These are phyloP conservation scores for Pelodiscus sinensis DNA, from an alignment of 2,113 vertebrate genomes.

Conservation along the genomic window DNA sequence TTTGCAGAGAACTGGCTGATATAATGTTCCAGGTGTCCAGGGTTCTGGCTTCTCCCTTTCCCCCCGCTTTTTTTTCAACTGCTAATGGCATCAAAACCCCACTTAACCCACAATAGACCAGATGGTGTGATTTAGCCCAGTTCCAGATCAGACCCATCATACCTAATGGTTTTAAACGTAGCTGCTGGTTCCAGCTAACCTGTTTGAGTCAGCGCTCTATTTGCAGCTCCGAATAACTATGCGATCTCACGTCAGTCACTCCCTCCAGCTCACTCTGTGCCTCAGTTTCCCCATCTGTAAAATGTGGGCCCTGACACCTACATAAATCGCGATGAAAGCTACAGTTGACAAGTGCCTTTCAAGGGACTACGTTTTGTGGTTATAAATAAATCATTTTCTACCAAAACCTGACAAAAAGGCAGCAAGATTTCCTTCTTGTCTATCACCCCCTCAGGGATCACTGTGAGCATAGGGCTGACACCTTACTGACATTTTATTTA, in stretches of 20 bases:
- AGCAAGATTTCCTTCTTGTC: neutral
- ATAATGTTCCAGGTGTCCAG: no score
- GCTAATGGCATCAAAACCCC: neutral
- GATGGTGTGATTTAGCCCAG: neutral
- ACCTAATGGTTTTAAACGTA: neutral
- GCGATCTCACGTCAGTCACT: neutral
- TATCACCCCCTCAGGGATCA: accelerated
- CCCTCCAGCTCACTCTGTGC: neutral
- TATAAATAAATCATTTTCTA: neutral
- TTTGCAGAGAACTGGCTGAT: neutral
- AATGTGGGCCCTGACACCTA: neutral
- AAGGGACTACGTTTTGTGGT: neutral
- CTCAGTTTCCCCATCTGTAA: neutral
- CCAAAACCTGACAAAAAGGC: neutral
- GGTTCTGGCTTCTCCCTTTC: neutral
- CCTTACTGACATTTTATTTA: neutral
- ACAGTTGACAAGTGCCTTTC: neutral
- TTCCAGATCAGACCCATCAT: neutral
- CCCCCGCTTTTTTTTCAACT: neutral
- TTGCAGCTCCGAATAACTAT: neutral
- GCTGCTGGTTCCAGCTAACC: neutral
- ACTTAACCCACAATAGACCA: neutral
- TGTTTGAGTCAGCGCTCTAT: neutral
- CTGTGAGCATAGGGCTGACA: neutral
- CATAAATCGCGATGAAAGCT: neutral